These are phyloP conservation scores for Drosophila tristis DNA, from an alignment of 1,140 invertebrate genomes.

Conservation along the genomic window DNA sequence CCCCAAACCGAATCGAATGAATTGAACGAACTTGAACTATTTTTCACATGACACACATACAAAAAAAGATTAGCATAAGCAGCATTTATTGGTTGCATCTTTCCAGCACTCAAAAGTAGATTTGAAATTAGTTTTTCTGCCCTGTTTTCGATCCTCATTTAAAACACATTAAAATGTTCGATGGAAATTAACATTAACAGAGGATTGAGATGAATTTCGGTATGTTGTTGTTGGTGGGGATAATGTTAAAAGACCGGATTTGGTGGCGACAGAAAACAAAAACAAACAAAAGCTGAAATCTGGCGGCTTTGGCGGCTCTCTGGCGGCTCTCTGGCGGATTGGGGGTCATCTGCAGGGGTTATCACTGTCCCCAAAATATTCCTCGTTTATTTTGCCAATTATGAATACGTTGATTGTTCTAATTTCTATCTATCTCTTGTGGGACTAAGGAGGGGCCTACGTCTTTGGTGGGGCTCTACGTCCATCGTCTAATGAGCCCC, in stretches of 20 bases:
- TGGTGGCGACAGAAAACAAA: constrained; percentile 38
- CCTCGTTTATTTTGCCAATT: constrained; percentile 58
- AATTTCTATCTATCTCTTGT: constrained; percentile 45
- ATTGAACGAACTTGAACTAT: constrained; percentile 68
- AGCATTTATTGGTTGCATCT: background rate
- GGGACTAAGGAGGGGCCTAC: background rate
- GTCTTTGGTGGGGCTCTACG: constrained; percentile 2
- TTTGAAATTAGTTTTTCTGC: constrained; percentile 10
- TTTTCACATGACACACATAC: constrained; percentile 54
- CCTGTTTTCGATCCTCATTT: background rate
- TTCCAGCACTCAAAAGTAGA: background rate
- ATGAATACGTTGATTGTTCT: constrained; percentile 51
- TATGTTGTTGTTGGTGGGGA: no score
- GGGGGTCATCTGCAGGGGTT: constrained; percentile 34
- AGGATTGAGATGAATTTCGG: no score
- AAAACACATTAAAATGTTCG: background rate
- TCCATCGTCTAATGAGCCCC: constrained; percentile 57
- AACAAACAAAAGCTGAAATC: constrained; percentile 25
- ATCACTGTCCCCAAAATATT: constrained; percentile 32
- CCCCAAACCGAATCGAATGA: no score
- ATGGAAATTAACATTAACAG: no score
- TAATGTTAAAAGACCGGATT: constrained; percentile 43
- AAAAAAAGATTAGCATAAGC: constrained; percentile 45
- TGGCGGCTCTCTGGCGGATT: background rate
- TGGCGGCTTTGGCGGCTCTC: background rate